Conservation (phyloP, 2,888 invertebrate genomes). For the Drosophila antonietae region DNA sequence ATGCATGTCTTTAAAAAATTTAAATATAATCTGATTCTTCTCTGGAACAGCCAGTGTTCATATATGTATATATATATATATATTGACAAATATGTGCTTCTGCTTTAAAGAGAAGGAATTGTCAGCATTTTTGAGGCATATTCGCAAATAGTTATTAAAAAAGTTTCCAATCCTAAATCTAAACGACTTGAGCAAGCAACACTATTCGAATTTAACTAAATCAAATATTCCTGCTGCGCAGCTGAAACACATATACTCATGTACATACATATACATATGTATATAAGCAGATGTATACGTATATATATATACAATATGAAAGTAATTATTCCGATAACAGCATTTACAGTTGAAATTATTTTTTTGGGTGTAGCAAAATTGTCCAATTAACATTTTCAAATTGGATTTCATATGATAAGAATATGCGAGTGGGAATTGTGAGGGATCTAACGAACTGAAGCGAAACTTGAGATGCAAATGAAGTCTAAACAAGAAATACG, state of each 20-base stretch:
- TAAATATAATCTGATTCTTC: not conserved
- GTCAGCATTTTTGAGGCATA: not conserved
- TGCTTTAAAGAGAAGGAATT: not conserved
- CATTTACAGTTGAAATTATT: constrained; percentile 48
- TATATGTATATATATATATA: not conserved
- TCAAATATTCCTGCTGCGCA: too few species aligned
- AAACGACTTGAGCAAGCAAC: not conserved
- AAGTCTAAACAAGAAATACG: constrained; percentile 19
- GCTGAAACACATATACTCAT: not conserved
- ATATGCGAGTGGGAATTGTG: constrained; percentile 6
- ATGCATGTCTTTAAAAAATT: not conserved
- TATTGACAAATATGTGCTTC: not conserved
- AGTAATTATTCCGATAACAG: constrained; percentile 41
- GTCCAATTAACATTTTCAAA: constrained; percentile 23
- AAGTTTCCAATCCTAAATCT: not conserved
- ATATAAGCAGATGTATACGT: not conserved
- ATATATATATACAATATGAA: not conserved
- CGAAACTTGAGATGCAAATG: constrained; percentile 3
- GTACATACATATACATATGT: not conserved
- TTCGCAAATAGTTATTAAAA: not conserved
- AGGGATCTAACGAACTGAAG: constrained; percentile 3
- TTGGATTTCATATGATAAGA: not conserved
- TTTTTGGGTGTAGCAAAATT: constrained; percentile 25
- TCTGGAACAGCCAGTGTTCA: not conserved
- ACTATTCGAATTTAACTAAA: not conserved